These are phyloP conservation scores for Hormiphora californensis DNA, from an alignment of 37 sponge, comb jelly and placozoan species.

Conservation along the genomic window DNA sequence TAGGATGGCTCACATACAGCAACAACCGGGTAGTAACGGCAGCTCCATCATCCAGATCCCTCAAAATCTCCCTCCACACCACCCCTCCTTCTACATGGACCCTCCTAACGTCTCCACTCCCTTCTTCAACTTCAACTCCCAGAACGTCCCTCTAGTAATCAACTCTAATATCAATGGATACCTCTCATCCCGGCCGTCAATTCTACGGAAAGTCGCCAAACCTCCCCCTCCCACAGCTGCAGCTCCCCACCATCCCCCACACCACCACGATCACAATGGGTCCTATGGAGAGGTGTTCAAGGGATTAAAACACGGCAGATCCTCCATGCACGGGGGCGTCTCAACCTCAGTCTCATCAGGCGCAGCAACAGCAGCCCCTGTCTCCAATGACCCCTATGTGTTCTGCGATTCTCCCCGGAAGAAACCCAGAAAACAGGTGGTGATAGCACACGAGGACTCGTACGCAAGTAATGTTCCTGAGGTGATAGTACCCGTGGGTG, in stretches of 20 bases:
- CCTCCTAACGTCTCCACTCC: neutral
- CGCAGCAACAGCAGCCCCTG: neutral
- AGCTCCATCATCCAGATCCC: conserved; percentile 44
- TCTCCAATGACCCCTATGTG: conserved; percentile 16
- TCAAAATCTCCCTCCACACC: conserved; percentile 7
- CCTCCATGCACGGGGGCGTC: neutral
- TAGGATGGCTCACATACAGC: conserved; percentile 35
- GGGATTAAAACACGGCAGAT: too few relatives aligned
- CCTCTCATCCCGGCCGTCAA: conserved; percentile 6
- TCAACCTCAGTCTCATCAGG: neutral
- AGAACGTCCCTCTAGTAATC: conserved; percentile 25
- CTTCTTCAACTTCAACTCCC: neutral
- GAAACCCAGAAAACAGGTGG: conserved; percentile 42
- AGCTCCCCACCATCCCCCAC: too few relatives aligned
- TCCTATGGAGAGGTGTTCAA: conserved; percentile 24
- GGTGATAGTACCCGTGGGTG: neutral
- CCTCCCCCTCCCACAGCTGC: too few relatives aligned
- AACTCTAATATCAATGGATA: conserved; percentile 25
- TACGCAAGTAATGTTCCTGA: conserved; percentile 44
- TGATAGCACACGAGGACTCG: conserved; percentile 27
- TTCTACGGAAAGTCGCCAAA: conserved; percentile 19
- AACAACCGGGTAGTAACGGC: neutral
- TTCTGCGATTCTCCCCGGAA: conserved; percentile 41
- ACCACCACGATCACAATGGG: neutral
- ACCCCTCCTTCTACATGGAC: conserved; percentile 32